Evolutionary conservation across 2,888 invertebrate species (phyloP).

Genomic region (Dysmachus trigonus): DNA sequence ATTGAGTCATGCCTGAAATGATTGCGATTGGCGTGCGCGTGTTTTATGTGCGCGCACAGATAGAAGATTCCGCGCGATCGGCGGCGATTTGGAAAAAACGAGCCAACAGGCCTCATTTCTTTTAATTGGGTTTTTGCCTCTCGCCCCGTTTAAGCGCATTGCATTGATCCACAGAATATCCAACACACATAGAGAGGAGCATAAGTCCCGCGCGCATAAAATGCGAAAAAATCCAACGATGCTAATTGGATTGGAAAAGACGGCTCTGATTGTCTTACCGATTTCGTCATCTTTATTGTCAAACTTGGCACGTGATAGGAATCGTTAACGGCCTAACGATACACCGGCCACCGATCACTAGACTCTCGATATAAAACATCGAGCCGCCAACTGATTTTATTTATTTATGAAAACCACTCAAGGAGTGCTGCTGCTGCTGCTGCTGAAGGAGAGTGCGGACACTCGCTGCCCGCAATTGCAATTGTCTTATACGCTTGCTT

Average conservation of each 20-base stretch:
- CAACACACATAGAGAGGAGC: slow-evolving; percentile 16
- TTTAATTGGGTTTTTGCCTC: slow-evolving; percentile 49
- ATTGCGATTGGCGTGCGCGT: slow-evolving; percentile 28
- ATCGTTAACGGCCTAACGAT: slow-evolving; percentile 46
- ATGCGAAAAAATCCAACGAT: slow-evolving; percentile 42
- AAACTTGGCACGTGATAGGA: slow-evolving; percentile 53
- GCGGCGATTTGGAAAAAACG: slow-evolving; percentile 40
- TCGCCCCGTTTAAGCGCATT: slow-evolving; percentile 2
- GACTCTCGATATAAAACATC: slow-evolving; percentile 2
- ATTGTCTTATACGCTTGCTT: slow-evolving; percentile 35
- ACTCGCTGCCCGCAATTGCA: slow-evolving; percentile 30
- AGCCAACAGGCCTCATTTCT: slow-evolving; percentile 48
- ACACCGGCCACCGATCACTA: slow-evolving; percentile 29
- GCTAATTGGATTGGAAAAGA: slow-evolving; percentile 50
- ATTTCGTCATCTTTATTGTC: slow-evolving; percentile 53
- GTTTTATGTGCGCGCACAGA: slow-evolving; percentile 19
- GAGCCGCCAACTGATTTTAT: slow-evolving; percentile 34
- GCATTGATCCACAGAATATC: slow-evolving; percentile 29
- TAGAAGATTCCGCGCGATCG: not conserved
- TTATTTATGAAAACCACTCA: slow-evolving; percentile 42
- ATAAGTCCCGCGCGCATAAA: not conserved
- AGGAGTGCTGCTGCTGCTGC: not conserved
- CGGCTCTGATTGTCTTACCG: slow-evolving; percentile 50
- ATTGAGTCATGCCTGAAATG: slow-evolving; percentile 36
- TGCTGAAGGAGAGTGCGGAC: not conserved